Percentiles rank a stretch among this genome's conserved stretches.
Evolutionary conservation across 2,888 invertebrate species (phyloP).

Genomic region (Dioctria linearis): DNA sequence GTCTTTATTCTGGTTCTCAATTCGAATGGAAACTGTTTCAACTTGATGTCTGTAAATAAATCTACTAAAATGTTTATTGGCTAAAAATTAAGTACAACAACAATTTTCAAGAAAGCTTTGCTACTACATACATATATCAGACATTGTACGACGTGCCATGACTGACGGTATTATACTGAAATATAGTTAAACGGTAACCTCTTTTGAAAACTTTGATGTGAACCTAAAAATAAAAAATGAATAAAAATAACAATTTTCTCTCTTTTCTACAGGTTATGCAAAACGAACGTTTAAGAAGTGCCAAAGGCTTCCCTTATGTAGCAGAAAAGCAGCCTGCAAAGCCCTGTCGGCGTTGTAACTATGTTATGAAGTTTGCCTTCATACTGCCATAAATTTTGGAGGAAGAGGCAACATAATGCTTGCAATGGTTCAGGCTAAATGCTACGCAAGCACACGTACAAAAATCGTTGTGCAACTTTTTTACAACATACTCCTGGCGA

Average conservation of each 20-base stretch:
- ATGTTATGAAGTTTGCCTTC: slow-evolving; percentile 28
- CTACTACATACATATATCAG: neutral
- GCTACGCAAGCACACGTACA: slow-evolving; percentile 60
- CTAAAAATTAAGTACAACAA: neutral
- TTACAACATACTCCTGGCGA: slow-evolving; percentile 56
- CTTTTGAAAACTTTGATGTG: too few species aligned
- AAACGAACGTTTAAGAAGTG: slow-evolving; percentile 37
- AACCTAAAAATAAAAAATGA: too few species aligned
- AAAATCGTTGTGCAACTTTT: slow-evolving; percentile 58
- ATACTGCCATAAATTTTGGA: slow-evolving; percentile 56
- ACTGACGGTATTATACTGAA: too few species aligned
- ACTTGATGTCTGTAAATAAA: too few species aligned
- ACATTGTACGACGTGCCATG: too few species aligned
- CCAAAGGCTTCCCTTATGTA: neutral
- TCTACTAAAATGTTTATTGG: neutral
- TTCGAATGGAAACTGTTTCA: too few species aligned
- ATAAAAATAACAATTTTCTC: slow-evolving; percentile 5
- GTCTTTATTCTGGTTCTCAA: too few species aligned
- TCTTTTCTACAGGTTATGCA: slow-evolving; percentile 21
- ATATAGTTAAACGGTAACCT: too few species aligned
- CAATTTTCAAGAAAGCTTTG: neutral
- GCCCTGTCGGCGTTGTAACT: slow-evolving; percentile 24
- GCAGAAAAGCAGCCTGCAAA: slow-evolving; percentile 19
- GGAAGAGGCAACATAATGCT: slow-evolving; percentile 60
- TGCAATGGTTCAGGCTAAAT: slow-evolving; percentile 63